phyloP scores from a whole-genome alignment of 2,113 vertebrate genomes.

The Carollia perspicillata region DNA sequence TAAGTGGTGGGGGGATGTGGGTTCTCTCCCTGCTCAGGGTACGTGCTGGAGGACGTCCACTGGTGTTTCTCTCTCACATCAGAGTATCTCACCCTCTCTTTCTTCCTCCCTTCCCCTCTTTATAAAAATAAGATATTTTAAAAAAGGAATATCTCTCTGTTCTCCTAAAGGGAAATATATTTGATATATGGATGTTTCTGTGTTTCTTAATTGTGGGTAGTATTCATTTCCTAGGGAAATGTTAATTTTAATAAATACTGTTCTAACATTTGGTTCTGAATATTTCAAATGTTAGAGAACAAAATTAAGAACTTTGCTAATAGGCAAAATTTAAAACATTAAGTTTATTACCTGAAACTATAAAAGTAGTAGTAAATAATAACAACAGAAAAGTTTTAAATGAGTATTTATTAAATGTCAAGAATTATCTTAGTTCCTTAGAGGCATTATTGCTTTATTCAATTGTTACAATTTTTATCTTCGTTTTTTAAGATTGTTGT shows the following conservation, averaged over 20 bases:
- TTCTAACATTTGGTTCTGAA: not conserved
- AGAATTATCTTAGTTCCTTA: not conserved
- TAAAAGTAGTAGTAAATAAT: not conserved
- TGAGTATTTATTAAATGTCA: not conserved
- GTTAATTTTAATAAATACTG: not conserved
- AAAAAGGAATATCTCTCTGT: not conserved
- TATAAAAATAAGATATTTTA: too few species aligned
- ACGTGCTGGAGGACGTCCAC: too few species aligned
- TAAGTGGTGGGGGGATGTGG: too few species aligned
- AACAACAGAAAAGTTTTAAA: not conserved
- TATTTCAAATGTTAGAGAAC: not conserved
- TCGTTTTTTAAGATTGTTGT: not conserved
- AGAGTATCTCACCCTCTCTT: too few species aligned
- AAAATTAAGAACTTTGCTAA: not conserved
- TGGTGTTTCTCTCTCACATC: too few species aligned
- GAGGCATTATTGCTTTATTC: not conserved
- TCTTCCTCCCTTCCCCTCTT: too few species aligned
- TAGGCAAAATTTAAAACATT: not conserved
- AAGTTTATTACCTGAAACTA: not conserved
- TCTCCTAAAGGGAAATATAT: not conserved
- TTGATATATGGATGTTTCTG: not conserved
- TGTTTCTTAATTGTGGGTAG: not conserved
- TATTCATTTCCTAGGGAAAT: not conserved
- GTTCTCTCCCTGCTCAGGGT: too few species aligned
- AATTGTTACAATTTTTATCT: not conserved